Percentiles rank a stretch among this genome's conserved stretches.
phyloP scores from a whole-genome alignment of 1,140 invertebrate species.

The Drosophila elegans region DNA sequence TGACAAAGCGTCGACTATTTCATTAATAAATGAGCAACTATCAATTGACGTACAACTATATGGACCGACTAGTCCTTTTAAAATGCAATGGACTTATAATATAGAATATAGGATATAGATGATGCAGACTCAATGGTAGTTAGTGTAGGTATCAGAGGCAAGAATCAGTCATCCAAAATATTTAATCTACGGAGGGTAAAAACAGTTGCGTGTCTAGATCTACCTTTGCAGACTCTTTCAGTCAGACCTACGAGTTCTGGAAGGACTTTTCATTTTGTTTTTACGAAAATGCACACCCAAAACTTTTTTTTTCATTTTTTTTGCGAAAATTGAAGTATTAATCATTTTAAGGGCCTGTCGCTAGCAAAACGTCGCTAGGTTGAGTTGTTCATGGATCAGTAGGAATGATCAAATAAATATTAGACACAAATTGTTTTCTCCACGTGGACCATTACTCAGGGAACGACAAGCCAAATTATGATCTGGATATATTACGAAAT shows the following conservation, averaged over 20 bases:
- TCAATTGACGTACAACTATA: conserved; percentile 19
- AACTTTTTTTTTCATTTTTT: conserved; percentile 2
- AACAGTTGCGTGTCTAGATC: conserved; percentile 1
- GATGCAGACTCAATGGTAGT: conserved; percentile 12
- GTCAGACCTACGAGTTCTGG: neutral
- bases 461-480: neutral
- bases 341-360: neutral
- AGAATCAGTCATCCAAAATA: neutral
- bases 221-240: conserved; percentile 5
- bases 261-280: neutral
- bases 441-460: neutral
- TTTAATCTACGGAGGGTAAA: conserved; percentile 15
- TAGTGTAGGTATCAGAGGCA: conserved; percentile 11
- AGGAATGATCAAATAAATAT: neutral
- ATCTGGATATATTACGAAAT: neutral
- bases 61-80: conserved; percentile 8
- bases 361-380: conserved; percentile 1
- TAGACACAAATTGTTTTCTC: neutral
- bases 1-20: conserved; percentile 24
- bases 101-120: conserved; percentile 9
- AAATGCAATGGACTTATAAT: conserved; percentile 22
- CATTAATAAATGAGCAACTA: conserved; percentile 12
- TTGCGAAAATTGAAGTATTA: conserved; percentile 10
- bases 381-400: conserved; percentile 17
- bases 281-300: conserved; percentile 2